Evolutionary conservation across 2,888 invertebrate species (phyloP).

Genomic region (Chloroclystis v-ata): DNA sequence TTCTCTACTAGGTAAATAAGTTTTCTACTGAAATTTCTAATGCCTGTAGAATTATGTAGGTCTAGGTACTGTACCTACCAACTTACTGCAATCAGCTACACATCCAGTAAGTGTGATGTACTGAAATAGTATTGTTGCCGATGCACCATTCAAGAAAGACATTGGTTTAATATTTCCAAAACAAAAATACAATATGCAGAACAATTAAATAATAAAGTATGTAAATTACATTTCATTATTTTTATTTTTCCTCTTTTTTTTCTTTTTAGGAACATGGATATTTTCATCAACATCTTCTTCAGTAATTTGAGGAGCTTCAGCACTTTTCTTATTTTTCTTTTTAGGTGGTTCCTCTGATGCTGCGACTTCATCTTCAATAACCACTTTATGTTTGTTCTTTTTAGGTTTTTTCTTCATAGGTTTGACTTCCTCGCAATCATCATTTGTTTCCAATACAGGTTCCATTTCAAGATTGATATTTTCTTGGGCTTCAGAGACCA

Average conservation of each 20-base stretch:
- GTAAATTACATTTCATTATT: slow-evolving; percentile 16
- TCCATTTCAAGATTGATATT: slow-evolving; percentile 5
- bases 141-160: too few species aligned
- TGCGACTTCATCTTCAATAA: slow-evolving; percentile 21
- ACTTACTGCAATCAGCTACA: too few species aligned
- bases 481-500: slow-evolving; percentile 2
- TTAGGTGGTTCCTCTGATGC: slow-evolving; percentile 26
- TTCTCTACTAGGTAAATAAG: too few species aligned
- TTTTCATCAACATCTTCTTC: slow-evolving; percentile 18
- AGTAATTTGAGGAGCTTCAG: slow-evolving; percentile 15
- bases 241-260: slow-evolving; percentile 58
- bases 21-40: too few species aligned
- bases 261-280: slow-evolving; percentile 50
- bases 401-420: slow-evolving; percentile 34
- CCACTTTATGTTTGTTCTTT: slow-evolving; percentile 25
- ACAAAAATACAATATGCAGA: too few species aligned
- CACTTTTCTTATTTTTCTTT: slow-evolving; percentile 33
- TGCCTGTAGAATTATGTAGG: too few species aligned
- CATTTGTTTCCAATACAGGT: slow-evolving; percentile 9
- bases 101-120: too few species aligned
- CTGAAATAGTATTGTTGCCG: too few species aligned
- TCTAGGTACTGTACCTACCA: too few species aligned
- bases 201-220: neutral
- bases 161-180: too few species aligned
- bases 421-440: slow-evolving; percentile 1